phyloP scores from a whole-genome alignment of 2,888 invertebrate genomes.

The Nomada ruficornis region DNA sequence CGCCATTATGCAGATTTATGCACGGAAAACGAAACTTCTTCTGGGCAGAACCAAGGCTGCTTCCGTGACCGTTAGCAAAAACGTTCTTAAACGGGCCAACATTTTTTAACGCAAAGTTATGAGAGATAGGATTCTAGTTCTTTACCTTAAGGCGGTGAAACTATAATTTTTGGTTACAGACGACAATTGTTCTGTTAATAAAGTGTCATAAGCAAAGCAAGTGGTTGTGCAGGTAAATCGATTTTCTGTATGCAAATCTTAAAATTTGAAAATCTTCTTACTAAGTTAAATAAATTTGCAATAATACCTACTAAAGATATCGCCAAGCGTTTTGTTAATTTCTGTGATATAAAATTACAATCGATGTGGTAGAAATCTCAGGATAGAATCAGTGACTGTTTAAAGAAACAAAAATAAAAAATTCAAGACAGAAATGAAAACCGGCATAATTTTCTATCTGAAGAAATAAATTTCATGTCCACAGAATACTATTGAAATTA shows the following conservation, averaged over 20 bases:
- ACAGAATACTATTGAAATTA: too few species aligned
- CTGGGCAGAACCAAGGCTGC: background rate
- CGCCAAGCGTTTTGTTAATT: background rate
- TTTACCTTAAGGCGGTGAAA: background rate
- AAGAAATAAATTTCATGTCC: too few species aligned
- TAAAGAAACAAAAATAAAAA: background rate
- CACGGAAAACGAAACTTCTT: conserved; percentile 54
- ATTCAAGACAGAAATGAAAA: too few species aligned
- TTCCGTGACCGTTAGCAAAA: conserved; percentile 43
- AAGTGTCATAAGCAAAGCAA: too few species aligned
- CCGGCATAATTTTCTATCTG: too few species aligned
- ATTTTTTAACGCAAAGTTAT: conserved; percentile 39
- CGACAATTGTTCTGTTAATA: background rate
- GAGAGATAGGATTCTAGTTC: conserved; percentile 7
- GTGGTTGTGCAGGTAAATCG: background rate
- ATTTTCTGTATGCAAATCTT: background rate
- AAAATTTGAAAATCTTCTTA: too few species aligned
- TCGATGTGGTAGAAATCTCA: background rate
- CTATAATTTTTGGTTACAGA: background rate
- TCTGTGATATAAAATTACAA: too few species aligned
- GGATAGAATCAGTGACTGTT: too few species aligned
- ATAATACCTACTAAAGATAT: background rate
- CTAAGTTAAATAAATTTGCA: background rate
- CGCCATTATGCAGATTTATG: conserved; percentile 67
- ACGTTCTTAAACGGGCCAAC: conserved; percentile 57